A percentile compares a stretch with the other conserved stretches of the same genome.
phyloP scores from a whole-genome alignment of 2,797 vertebrate species.

The Eulemur mongoz region DNA sequence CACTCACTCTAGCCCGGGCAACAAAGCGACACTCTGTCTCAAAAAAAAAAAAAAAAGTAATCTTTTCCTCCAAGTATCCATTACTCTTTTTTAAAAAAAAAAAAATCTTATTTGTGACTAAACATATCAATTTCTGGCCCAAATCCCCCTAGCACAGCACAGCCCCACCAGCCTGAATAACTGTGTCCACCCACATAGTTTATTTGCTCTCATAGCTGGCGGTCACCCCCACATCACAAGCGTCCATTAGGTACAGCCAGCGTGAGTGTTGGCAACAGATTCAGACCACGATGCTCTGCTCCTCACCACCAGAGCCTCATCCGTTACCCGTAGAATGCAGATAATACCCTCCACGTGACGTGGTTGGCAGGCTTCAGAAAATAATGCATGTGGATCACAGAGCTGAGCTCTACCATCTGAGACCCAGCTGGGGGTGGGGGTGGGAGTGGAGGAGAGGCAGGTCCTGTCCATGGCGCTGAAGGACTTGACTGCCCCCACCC shows the following conservation, averaged over 20 bases:
- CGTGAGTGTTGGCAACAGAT: background rate
- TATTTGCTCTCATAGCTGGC: background rate
- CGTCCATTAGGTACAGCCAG: background rate
- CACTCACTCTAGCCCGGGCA: too few species aligned
- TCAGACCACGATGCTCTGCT: background rate
- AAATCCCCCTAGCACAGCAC: too few species aligned
- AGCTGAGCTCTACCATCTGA: rapidly evolving
- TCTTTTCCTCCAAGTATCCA: background rate
- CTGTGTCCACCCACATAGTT: rapidly evolving
- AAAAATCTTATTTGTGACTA: background rate
- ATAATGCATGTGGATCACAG: rapidly evolving
- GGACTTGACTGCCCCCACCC: rapidly evolving
- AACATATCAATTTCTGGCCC: background rate
- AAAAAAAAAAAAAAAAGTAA: background rate
- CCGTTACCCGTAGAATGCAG: background rate
- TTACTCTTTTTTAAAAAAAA: background rate
- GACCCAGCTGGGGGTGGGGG: background rate
- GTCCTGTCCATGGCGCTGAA: constrained; percentile 30
- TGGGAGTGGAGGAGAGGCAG: rapidly evolving
- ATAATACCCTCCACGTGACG: rapidly evolving
- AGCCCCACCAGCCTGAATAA: background rate
- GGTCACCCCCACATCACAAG: background rate
- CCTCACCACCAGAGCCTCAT: background rate
- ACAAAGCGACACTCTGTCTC: too few species aligned
- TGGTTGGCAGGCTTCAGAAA: background rate